Base-by-base conservation (phyloP, 1,140 invertebrate genomes). In the Zaprionus capensis region DNA sequence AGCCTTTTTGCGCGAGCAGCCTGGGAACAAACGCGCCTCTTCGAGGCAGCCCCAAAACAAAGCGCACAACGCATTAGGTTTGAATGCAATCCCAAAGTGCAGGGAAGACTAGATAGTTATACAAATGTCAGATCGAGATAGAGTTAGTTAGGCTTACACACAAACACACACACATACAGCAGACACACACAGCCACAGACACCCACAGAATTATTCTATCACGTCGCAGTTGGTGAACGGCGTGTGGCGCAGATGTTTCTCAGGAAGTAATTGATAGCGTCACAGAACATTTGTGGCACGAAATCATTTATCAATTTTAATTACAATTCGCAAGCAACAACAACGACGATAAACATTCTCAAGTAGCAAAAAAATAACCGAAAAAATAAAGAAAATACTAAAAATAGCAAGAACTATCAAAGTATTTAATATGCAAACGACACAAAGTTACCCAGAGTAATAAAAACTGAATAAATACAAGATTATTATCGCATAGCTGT, bases 231-330 rank as follows among this genome's bases (percentile, higher is more conserved):
- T 59, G 57, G 31, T 22, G 46, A 51, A 11, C 20, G 46, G 46
- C 46, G 46, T 51, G 46, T 51, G 46, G 57, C 20, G 41, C 59
- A 55, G 59, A 56, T 71, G 56, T 68, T 63, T 71, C 69, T 36
- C 70, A 76, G 74, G 74, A 76, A 76, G 74, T 46, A 71, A 64
- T 75, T 71, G 72, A 75, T 75, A 75, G 58, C 51, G 55, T 12
- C 58, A 12, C 56, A 53, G 36, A 44, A 59, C 67, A 75, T 71
- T 71, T 65, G 62, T 44, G 28, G 62, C 74, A 72, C 70, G 74
- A 76, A 76, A 67, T 66, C 74, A 72, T 76, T 76, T 72, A 72
- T 76, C 74, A 76, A 66, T 56, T 76, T 76, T 72, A 72, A 72
- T 76, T 67, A 67, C 69, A 67, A 76, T 66, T 59, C 36, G 59